These are phyloP conservation scores for Cybosia mesomella DNA, from an alignment of 2,888 invertebrate genomes.

Conservation along the genomic window DNA sequence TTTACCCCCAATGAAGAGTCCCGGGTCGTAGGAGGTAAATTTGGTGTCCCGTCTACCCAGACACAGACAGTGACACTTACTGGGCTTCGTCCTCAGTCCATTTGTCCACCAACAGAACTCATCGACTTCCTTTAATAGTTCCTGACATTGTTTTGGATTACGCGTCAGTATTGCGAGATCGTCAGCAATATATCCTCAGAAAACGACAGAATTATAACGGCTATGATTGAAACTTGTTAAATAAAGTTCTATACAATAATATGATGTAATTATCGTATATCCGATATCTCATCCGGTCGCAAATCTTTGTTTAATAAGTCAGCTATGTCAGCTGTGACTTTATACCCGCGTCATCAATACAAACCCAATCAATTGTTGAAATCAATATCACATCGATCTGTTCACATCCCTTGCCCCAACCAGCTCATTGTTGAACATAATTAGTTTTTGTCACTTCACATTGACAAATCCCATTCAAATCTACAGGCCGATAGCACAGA, in stretches of 20 bases:
- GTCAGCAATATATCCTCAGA: no score
- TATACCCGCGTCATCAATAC: slow-evolving; percentile 38
- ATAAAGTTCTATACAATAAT: slow-evolving; percentile 5
- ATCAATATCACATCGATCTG: slow-evolving; percentile 68
- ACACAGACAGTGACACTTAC: no score
- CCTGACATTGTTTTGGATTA: no score
- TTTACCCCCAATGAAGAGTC: no score
- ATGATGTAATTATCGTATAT: slow-evolving; percentile 9
- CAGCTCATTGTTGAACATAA: slow-evolving; percentile 81
- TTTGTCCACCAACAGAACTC: no score
- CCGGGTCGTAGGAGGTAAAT: no score
- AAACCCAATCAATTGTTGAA: slow-evolving; percentile 55
- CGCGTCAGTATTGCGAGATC: no score
- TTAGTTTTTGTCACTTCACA: slow-evolving; percentile 87
- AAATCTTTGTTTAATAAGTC: slow-evolving; percentile 25
- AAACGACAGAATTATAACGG: neutral
- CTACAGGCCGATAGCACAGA: slow-evolving; percentile 67
- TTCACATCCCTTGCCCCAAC: slow-evolving; percentile 64
- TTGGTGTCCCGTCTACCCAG: no score
- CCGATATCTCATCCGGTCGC: slow-evolving; percentile 8
- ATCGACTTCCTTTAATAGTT: no score
- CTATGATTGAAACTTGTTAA: slow-evolving; percentile 5
- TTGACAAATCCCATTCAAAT: slow-evolving; percentile 82
- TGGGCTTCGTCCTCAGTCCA: no score
- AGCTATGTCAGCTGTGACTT: slow-evolving; percentile 31